phyloP scores from a whole-genome alignment of 2,797 vertebrate genomes.

The Myotis daubentonii region DNA sequence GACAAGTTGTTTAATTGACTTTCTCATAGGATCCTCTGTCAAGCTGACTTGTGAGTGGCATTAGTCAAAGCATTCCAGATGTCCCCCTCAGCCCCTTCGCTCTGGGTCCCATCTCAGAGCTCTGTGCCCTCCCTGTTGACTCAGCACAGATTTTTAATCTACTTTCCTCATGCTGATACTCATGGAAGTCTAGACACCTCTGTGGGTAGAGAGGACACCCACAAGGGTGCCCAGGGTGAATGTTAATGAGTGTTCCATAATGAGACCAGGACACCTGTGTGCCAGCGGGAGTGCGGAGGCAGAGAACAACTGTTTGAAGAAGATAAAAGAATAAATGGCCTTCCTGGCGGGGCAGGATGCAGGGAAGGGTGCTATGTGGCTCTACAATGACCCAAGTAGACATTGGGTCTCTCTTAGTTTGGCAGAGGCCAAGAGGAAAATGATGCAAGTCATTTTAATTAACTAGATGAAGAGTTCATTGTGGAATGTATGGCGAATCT shows the following conservation, averaged over 20 bases:
- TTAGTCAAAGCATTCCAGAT: background rate
- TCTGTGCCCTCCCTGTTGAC: background rate
- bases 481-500: background rate
- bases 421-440: background rate
- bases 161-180: conserved; percentile 41
- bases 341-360: background rate
- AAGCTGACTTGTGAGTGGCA: background rate
- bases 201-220: conserved; percentile 41
- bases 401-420: background rate
- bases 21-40: background rate
- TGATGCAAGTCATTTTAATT: background rate
- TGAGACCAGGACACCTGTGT: conserved; percentile 54
- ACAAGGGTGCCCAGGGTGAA: conserved; percentile 5
- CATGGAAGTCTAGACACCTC: conserved; percentile 59
- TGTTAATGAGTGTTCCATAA: conserved; percentile 49
- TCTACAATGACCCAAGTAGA: background rate
- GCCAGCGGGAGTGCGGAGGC: background rate
- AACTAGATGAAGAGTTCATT: background rate
- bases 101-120: background rate
- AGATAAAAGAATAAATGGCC: background rate
- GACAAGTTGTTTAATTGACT: background rate
- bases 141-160: conserved; percentile 55
- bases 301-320: conserved; percentile 29
- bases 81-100: rapidly evolving
- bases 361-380: background rate